Percentiles rank a stretch among this genome's conserved stretches.
phyloP scores from a whole-genome alignment of 2,113 vertebrate species.

The Indicator indicator region DNA sequence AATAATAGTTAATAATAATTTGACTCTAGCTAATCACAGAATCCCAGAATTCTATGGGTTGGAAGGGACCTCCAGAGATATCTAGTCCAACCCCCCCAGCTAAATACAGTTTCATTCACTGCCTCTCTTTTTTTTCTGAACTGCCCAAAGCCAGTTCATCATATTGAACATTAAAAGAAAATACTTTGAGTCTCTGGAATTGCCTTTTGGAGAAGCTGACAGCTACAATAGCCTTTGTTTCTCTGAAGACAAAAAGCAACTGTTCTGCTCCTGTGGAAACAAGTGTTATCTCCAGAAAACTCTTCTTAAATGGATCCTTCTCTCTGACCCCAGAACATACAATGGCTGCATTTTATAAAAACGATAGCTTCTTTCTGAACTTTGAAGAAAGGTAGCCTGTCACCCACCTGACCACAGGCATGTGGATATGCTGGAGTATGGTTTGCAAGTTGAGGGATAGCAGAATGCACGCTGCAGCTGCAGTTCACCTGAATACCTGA shows the following conservation, averaged over 20 bases:
- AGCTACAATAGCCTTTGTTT: background rate
- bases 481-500: background rate
- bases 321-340: background rate
- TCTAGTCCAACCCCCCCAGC: no score
- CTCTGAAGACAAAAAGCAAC: slow-evolving; percentile 47
- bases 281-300: slow-evolving; percentile 5
- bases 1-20: background rate
- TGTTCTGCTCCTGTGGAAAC: slow-evolving; percentile 27
- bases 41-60: no score
- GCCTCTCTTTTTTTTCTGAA: background rate
- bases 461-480: background rate
- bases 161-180: background rate
- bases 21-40: background rate
- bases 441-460: background rate
- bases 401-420: background rate
- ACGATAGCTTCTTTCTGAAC: background rate
- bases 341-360: slow-evolving; percentile 12
- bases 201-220: background rate
- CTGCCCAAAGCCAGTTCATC: background rate
- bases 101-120: background rate
- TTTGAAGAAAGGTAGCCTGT: background rate
- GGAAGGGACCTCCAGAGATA: no score
- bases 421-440: background rate
- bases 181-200: background rate
- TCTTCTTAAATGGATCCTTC: slow-evolving; percentile 19